Base-by-base conservation (phyloP, 2,113 vertebrate species). In the Eurypyga helias region DNA sequence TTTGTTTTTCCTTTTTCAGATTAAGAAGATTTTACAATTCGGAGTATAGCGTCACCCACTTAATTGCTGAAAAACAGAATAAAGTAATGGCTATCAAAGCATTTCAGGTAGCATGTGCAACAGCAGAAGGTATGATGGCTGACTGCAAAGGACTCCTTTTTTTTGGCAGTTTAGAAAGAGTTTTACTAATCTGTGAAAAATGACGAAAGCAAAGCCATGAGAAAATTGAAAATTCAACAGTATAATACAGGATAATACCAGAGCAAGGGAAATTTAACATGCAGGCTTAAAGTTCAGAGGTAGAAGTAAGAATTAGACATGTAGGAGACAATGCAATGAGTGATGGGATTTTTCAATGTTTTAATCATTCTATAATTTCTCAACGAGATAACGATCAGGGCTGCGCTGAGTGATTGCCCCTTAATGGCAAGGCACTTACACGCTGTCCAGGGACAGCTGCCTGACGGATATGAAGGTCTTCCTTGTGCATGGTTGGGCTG, bases 401-500 rank as follows among this genome's bases (percentile, higher is more conserved):
- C 48, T 81, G 90, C 57, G 58, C 34, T 81, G 76, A 94, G 46
- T 71, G 71, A 97, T 95, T 95, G 82, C 49, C n/a, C 77, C 43
- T 58, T 97, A 96, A 93, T 82, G 71, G 43, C 69, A 90, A 91
- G 46, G 72, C 76, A 94, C 54, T 96, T 96, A 64, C 4, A 90
- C 82, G 13, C 31, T 91, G 71, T 80, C 72, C 86, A 90, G 90
- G 51, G 83, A 88, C 29, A 88, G n/a, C 57, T 61, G 52, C 46
- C 77, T 97, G 86, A 88, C 41, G 91, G 60, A 93, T 88, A 62
- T 28, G 75, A 95, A 96, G 77, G 64, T 84, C 75, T 84, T 93
- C 24, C 57, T 88, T 92, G 83, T 70, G 55, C 67, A 75, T 25
- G 49, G 67, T 28, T 93, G 41, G 20, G 11, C n/a, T 95, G 88